A percentile compares a stretch with the other conserved stretches of the same genome.
phyloP scores from a whole-genome alignment of 2,797 vertebrate genomes.

The Syngnathus rostellatus region DNA sequence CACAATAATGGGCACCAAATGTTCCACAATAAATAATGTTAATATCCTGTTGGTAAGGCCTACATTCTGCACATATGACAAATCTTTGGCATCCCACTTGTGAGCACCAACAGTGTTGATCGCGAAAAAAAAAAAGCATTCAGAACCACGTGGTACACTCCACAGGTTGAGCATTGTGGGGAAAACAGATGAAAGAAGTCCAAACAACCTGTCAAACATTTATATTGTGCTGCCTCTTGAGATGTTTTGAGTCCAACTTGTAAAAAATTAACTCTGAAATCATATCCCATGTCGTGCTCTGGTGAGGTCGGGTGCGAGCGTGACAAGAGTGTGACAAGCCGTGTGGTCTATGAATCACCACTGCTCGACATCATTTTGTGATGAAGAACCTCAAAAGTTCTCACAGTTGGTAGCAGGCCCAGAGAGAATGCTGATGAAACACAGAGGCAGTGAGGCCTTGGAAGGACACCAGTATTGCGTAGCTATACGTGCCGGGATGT shows the following conservation, averaged over 20 bases:
- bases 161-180: slow-evolving; percentile 41
- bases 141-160: slow-evolving; percentile 40
- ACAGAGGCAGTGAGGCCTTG: slow-evolving; percentile 40
- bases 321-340: slow-evolving; percentile 45
- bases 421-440: slow-evolving; percentile 65
- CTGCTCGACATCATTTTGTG: slow-evolving; percentile 57
- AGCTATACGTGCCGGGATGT: not conserved
- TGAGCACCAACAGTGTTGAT: slow-evolving; percentile 55
- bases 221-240: slow-evolving; percentile 52
- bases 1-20: not conserved
- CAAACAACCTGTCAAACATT: slow-evolving; percentile 55
- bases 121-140: slow-evolving; percentile 36
- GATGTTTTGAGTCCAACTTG: slow-evolving; percentile 44
- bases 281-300: slow-evolving; percentile 46
- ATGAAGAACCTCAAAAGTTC: slow-evolving; percentile 50
- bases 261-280: slow-evolving; percentile 48
- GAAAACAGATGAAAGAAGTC: slow-evolving; percentile 56
- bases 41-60: not conserved
- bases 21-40: not conserved
- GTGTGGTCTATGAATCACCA: slow-evolving; percentile 55
- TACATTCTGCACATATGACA: not conserved
- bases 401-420: slow-evolving; percentile 61
- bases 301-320: slow-evolving; percentile 40
- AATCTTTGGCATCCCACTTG: not conserved
- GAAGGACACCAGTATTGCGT: not conserved